Evolutionary conservation across 2,797 vertebrate genomes (phyloP).

Genomic region (Hypotaenidia philippensis): DNA sequence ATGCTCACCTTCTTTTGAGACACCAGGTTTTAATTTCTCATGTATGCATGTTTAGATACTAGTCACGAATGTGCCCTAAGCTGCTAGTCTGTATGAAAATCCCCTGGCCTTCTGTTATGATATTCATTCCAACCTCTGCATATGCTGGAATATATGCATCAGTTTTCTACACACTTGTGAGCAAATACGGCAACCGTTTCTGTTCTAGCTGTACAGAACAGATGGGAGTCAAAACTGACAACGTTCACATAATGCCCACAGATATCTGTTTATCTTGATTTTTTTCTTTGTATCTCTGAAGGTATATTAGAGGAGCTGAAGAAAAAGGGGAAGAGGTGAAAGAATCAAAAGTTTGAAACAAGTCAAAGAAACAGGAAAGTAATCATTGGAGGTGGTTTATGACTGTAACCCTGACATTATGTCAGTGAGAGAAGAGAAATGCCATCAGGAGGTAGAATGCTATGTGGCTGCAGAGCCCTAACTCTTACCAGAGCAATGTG

Average conservation of each 20-base stretch:
- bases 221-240: not conserved
- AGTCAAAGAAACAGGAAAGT: not conserved
- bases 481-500: not conserved
- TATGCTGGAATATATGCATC: not conserved
- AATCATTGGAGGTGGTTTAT: not conserved
- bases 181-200: not conserved
- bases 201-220: not conserved
- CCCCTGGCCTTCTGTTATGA: not conserved
- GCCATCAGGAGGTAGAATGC: not conserved
- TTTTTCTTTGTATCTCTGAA: not conserved
- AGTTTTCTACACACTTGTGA: not conserved
- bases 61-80: fast-evolving
- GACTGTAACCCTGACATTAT: fast-evolving
- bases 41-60: not conserved
- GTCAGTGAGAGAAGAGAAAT: not conserved
- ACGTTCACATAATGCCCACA: not conserved
- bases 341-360: not conserved
- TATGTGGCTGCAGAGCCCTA: not conserved
- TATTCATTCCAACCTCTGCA: not conserved
- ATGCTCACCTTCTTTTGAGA: not conserved
- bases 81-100: not conserved
- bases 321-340: not conserved
- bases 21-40: not conserved
- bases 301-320: not conserved
- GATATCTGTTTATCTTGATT: not conserved